phyloP scores from a whole-genome alignment of 2,113 vertebrate genomes.

The Bubo scandiacus region DNA sequence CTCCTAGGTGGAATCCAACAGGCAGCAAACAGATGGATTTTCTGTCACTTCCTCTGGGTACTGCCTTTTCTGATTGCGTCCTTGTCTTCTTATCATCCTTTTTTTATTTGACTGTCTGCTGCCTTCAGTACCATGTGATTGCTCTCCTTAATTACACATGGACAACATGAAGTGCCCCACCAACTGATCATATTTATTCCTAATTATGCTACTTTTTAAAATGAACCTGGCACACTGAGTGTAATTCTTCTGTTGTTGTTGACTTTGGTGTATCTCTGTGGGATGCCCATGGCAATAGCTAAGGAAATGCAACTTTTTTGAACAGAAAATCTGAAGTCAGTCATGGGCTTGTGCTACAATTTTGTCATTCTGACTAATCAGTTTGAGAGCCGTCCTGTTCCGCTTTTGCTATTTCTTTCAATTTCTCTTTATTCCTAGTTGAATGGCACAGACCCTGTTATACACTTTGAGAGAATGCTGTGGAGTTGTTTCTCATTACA shows the following conservation, averaged over 20 bases:
- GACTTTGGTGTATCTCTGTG: background rate
- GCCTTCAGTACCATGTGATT: background rate
- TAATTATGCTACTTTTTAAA: conserved; percentile 45
- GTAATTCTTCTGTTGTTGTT: background rate
- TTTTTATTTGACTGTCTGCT: background rate
- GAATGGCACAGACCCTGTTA: background rate
- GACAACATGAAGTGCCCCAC: background rate
- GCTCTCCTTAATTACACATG: background rate
- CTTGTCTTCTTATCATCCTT: background rate
- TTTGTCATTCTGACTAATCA: background rate
- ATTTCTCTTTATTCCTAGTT: background rate
- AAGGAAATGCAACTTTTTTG: background rate
- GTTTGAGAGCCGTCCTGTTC: background rate
- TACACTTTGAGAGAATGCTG: background rate
- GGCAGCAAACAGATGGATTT: conserved; percentile 32
- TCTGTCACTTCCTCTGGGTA: background rate
- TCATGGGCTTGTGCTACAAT: background rate
- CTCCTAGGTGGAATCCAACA: background rate
- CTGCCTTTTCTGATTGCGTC: background rate
- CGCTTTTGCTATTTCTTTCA: background rate
- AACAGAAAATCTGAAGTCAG: background rate
- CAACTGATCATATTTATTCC: conserved; percentile 30
- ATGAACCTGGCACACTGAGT: background rate
- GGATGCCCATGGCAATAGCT: background rate
- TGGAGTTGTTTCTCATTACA: background rate